phyloP scores from a whole-genome alignment of 2,888 invertebrate genomes.

The Lomographa bimaculata region DNA sequence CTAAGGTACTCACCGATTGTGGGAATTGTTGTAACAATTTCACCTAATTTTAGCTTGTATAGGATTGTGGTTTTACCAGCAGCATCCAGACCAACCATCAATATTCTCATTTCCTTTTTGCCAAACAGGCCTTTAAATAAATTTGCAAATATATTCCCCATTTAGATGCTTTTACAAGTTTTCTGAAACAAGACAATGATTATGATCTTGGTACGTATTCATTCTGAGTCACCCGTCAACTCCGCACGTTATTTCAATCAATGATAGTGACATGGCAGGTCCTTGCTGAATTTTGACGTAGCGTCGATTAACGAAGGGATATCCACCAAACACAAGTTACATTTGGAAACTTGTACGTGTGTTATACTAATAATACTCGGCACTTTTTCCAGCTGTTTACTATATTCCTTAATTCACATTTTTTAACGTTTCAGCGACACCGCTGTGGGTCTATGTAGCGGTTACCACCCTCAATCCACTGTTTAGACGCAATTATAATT shows the following conservation, averaged over 20 bases:
- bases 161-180: constrained; percentile 85
- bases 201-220: constrained; percentile 45
- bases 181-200: constrained; percentile 73
- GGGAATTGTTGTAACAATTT: constrained; percentile 99
- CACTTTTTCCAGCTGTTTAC: constrained; percentile 14
- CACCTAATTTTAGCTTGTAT: constrained; percentile 99
- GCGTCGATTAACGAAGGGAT: constrained; percentile 32
- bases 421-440: constrained; percentile 74
- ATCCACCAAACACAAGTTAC: constrained; percentile 4
- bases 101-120: constrained; percentile 99
- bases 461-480: constrained; percentile 77
- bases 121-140: constrained; percentile 99
- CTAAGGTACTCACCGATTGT: constrained; percentile 96
- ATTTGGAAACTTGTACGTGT: constrained; percentile 1
- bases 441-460: constrained; percentile 80
- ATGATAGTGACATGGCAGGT: constrained; percentile 82
- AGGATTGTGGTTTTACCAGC: constrained; percentile 99
- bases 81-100: constrained; percentile 99
- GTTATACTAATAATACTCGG: constrained; percentile 5
- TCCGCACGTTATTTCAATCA: constrained; percentile 73
- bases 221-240: constrained; percentile 74
- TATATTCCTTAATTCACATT: constrained; percentile 28
- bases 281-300: constrained; percentile 50
- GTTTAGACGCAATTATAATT: constrained; percentile 26
- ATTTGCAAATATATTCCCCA: constrained; percentile 99